Conservation (phyloP, 2,888 invertebrate genomes). For the Tiliacea aurago region DNA sequence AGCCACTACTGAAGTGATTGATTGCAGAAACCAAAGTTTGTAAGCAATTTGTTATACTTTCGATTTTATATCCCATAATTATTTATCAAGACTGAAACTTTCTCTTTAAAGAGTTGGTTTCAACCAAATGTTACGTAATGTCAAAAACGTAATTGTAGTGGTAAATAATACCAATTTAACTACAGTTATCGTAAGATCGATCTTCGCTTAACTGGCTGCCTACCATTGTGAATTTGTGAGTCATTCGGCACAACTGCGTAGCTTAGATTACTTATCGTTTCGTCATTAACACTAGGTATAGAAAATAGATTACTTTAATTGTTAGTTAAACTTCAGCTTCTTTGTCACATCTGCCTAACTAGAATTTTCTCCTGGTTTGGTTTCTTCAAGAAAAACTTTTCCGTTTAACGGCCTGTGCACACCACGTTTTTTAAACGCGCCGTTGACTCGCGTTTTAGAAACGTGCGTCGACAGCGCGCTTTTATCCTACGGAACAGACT, state of each 20-base stretch:
- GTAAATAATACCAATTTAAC: slow-evolving; percentile 63
- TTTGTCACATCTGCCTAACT: slow-evolving; percentile 29
- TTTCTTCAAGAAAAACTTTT: not conserved
- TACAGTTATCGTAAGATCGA: slow-evolving; percentile 61
- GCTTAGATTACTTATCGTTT: slow-evolving; percentile 55
- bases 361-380: not conserved
- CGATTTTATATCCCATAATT: slow-evolving; percentile 80
- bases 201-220: slow-evolving; percentile 57
- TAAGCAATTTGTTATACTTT: slow-evolving; percentile 82
- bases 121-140: slow-evolving; percentile 67
- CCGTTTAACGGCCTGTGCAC: no score
- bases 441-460: no score
- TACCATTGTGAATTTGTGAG: slow-evolving; percentile 61
- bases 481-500: no score
- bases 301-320: slow-evolving; percentile 45
- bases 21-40: slow-evolving; percentile 73
- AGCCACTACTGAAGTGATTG: slow-evolving; percentile 71
- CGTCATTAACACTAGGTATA: slow-evolving; percentile 51
- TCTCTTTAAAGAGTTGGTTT: slow-evolving; percentile 78
- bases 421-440: no score
- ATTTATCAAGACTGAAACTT: slow-evolving; percentile 79
- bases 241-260: slow-evolving; percentile 60
- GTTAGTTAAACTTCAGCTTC: slow-evolving; percentile 23
- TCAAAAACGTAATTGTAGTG: slow-evolving; percentile 62
- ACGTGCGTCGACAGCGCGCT: no score